These are phyloP conservation scores for Nebria salina DNA, from an alignment of 2,888 invertebrate species.

Conservation along the genomic window DNA sequence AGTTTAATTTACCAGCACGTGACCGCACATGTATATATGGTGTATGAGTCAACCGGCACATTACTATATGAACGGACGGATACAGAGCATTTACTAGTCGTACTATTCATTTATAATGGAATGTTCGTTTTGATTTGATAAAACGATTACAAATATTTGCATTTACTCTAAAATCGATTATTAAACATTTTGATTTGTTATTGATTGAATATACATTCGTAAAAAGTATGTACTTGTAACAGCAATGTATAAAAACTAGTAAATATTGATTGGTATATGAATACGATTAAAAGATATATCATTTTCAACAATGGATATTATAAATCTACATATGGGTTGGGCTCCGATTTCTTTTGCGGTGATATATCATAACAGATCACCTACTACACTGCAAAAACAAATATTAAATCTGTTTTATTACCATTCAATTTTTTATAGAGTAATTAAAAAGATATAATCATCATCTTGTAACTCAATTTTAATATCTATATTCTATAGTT, in stretches of 20 bases:
- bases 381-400: neutral
- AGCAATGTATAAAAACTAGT: neutral
- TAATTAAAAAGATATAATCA: neutral
- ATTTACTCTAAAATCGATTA: too few species aligned
- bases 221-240: neutral
- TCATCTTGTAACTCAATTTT: neutral
- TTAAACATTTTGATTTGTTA: too few species aligned
- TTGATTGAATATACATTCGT: too few species aligned
- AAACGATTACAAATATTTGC: too few species aligned
- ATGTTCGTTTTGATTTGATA: neutral
- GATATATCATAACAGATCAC: neutral
- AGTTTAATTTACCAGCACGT: slow-evolving; percentile 34
- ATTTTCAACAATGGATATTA: neutral
- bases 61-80: neutral
- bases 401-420: neutral
- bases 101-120: neutral
- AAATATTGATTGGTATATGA: neutral
- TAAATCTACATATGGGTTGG: neutral
- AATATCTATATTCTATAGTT: neutral
- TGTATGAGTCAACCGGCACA: neutral
- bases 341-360: neutral
- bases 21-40: slow-evolving; percentile 21
- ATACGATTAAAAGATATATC: neutral
- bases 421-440: neutral
- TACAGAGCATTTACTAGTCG: neutral